A percentile compares a stretch with the other conserved stretches of the same genome.
These are phyloP conservation scores for Bos indicus DNA, from an alignment of 2,113 vertebrate species.

Conservation along the genomic window DNA sequence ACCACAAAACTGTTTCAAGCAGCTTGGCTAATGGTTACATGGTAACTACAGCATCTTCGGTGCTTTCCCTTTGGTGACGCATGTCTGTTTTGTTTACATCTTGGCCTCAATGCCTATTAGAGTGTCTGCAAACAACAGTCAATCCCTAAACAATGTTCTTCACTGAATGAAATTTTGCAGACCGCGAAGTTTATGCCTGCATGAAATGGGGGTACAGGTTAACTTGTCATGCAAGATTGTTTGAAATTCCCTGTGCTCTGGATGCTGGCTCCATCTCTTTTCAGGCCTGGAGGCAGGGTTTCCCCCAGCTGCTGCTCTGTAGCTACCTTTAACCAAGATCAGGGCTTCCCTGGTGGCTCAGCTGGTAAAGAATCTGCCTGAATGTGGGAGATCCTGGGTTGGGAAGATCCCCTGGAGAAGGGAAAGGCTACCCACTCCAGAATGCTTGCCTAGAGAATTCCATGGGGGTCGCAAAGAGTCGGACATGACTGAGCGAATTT, in stretches of 20 bases:
- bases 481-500: background rate
- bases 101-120: background rate
- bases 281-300: background rate
- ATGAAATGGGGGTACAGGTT: background rate
- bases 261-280: background rate
- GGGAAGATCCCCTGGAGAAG: background rate
- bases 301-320: background rate
- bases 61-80: background rate
- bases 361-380: background rate
- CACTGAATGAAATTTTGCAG: background rate
- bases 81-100: background rate
- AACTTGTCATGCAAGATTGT: background rate
- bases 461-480: accelerated
- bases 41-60: background rate
- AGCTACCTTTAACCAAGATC: background rate
- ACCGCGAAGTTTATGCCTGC: background rate
- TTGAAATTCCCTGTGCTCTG: background rate
- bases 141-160: background rate
- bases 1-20: background rate
- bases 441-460: background rate
- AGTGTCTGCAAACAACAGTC: background rate
- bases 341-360: background rate
- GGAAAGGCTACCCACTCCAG: background rate
- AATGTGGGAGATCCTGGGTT: background rate
- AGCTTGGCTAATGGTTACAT: background rate